Evolutionary conservation across 2,888 invertebrate species (phyloP).

Genomic region (Brachypalpus laphriformis): DNA sequence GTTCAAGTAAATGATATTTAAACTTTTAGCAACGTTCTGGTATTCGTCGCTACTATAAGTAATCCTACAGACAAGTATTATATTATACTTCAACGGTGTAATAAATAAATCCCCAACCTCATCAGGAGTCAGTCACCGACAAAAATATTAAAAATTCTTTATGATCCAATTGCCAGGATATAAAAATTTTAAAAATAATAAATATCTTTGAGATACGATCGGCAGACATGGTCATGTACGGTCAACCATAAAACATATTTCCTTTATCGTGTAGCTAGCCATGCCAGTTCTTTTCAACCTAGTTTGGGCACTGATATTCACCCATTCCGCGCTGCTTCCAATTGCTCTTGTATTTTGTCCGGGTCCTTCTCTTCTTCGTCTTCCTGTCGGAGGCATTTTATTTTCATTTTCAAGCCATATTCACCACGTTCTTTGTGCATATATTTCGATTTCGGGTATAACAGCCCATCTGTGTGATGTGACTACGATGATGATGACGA

Average conservation of each 20-base stretch:
- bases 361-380: conserved; percentile 8
- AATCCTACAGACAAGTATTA: no score
- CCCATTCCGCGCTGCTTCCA: neutral
- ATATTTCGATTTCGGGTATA: conserved; percentile 65
- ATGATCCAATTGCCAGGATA: conserved; percentile 57
- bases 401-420: conserved; percentile 45
- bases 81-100: neutral
- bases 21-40: no score
- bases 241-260: conserved; percentile 8
- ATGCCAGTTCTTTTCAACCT: no score
- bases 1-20: no score
- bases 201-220: conserved; percentile 62
- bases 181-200: conserved; percentile 58
- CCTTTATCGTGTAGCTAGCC: neutral
- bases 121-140: no score
- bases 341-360: conserved; percentile 18
- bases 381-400: conserved; percentile 18
- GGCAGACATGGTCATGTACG: conserved; percentile 2
- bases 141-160: conserved; percentile 46
- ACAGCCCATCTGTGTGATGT: conserved; percentile 65
- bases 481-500: conserved; percentile 58
- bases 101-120: neutral
- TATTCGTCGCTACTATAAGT: no score
- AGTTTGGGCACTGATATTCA: neutral
- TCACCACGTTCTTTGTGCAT: conserved; percentile 62